phyloP scores from a whole-genome alignment of 2,888 invertebrate genomes.

The Ophioninae sp. region DNA sequence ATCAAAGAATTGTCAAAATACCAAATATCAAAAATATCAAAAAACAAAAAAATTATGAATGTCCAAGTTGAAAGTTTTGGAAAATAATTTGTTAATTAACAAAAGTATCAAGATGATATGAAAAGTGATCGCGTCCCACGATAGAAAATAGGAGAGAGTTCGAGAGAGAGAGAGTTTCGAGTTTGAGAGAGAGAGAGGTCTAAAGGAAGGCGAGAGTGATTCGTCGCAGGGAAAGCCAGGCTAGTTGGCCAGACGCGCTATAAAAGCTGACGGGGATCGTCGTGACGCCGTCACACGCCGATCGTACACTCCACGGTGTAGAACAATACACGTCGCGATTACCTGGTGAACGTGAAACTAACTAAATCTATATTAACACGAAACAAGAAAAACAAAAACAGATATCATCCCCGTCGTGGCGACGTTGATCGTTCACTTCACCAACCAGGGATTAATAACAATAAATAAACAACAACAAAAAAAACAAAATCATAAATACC shows the following conservation, averaged over 20 bases:
- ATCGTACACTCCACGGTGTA: conserved; percentile 75
- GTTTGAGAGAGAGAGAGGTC: conserved; percentile 4
- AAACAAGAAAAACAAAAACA: not conserved
- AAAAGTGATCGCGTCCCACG: no score
- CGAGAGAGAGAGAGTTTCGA: conserved; percentile 15
- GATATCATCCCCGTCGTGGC: conserved; percentile 4
- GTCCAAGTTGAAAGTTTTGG: no score
- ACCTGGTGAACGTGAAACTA: conserved; percentile 55
- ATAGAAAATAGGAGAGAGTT: conserved; percentile 10
- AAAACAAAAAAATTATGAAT: no score
- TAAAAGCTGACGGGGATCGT: conserved; percentile 76
- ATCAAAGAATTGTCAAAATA: no score
- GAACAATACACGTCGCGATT: conserved; percentile 64
- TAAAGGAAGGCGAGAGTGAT: conserved; percentile 27
- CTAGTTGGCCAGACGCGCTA: conserved; percentile 71
- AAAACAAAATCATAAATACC: not conserved
- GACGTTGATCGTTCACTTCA: conserved; percentile 60
- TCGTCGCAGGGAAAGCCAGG: conserved; percentile 64
- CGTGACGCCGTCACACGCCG: conserved; percentile 76
- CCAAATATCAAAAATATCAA: no score
- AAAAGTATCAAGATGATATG: no score
- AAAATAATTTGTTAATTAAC: no score
- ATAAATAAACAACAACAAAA: not conserved
- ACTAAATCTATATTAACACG: no score
- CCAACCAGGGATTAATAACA: no score